Evolutionary conservation across 2,888 invertebrate species (phyloP).

Genomic region (Hypena proboscidalis): DNA sequence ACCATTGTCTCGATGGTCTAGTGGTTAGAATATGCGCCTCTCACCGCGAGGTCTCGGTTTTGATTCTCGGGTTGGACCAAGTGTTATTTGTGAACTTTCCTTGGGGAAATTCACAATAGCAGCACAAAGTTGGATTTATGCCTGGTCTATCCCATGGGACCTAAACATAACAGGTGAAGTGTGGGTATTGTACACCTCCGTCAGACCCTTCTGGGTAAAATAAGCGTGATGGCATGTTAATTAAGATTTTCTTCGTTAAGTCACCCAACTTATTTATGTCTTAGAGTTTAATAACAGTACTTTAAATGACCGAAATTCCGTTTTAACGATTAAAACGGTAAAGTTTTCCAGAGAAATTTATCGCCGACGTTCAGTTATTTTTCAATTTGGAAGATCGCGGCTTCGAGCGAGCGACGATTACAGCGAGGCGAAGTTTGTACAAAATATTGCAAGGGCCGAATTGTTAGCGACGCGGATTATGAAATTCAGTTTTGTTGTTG

Average conservation of each 20-base stretch:
- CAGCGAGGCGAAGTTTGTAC: conserved; percentile 56
- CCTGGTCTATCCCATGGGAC: too few relatives aligned
- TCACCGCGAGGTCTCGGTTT: too few relatives aligned
- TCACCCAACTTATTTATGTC: conserved; percentile 53
- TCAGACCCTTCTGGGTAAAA: too few relatives aligned
- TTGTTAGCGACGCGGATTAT: conserved; percentile 26
- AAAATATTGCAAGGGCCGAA: conserved; percentile 47
- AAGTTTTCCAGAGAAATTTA: conserved; percentile 70
- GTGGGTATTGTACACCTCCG: too few relatives aligned
- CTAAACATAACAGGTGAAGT: too few relatives aligned
- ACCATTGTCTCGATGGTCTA: too few relatives aligned
- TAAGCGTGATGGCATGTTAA: too few relatives aligned
- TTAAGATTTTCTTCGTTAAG: conserved; percentile 29
- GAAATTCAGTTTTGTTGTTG: conserved; percentile 20
- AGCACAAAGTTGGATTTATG: too few relatives aligned
- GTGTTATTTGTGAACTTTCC: too few relatives aligned
- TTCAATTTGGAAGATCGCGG: conserved; percentile 76
- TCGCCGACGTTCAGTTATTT: conserved; percentile 77
- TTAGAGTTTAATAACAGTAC: conserved; percentile 57
- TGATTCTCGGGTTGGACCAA: too few relatives aligned
- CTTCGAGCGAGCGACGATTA: conserved; percentile 68
- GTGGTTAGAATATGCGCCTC: too few relatives aligned
- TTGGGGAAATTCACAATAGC: too few relatives aligned
- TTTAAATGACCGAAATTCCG: conserved; percentile 64
- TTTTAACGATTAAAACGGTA: conserved; percentile 59